These are phyloP conservation scores for Microcaecilia unicolor DNA, from an alignment of 2,797 vertebrate species.

Conservation along the genomic window DNA sequence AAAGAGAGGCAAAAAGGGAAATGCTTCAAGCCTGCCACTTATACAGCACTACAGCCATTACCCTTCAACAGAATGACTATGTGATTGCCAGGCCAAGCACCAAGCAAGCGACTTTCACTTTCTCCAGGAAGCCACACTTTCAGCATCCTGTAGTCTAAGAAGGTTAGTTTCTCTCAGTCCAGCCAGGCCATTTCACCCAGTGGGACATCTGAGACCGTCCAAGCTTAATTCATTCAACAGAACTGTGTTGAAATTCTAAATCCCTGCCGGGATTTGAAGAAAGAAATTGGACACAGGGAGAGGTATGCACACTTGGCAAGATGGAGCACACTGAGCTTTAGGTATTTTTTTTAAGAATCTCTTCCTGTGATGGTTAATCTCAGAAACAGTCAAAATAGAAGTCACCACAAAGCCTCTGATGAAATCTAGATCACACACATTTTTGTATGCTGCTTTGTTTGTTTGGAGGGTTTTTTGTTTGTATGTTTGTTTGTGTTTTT, in stretches of 20 bases:
- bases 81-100: no score
- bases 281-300: constrained; percentile 6
- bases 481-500: not conserved
- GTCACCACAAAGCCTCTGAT: constrained; percentile 7
- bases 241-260: constrained; percentile 5
- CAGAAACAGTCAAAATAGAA: constrained; percentile 9
- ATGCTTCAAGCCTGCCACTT: no score
- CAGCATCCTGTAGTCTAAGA: not conserved
- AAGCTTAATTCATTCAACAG: constrained; percentile 12
- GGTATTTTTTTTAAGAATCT: constrained; percentile 4
- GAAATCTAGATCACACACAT: constrained; percentile 10
- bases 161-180: not conserved
- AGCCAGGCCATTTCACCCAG: not conserved
- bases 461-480: no score
- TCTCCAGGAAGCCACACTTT: constrained; percentile 10
- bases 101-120: no score
- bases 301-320: constrained; percentile 2
- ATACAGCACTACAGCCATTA: no score
- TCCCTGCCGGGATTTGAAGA: constrained; percentile 11
- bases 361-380: constrained; percentile 7
- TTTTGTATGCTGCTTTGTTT: not conserved
- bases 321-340: constrained; percentile 4
- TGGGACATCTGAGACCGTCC: constrained; percentile 1
- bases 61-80: no score
- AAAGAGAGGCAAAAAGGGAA: no score